phyloP scores from a whole-genome alignment of 2,113 vertebrate genomes.

The Apodemus sylvaticus region DNA sequence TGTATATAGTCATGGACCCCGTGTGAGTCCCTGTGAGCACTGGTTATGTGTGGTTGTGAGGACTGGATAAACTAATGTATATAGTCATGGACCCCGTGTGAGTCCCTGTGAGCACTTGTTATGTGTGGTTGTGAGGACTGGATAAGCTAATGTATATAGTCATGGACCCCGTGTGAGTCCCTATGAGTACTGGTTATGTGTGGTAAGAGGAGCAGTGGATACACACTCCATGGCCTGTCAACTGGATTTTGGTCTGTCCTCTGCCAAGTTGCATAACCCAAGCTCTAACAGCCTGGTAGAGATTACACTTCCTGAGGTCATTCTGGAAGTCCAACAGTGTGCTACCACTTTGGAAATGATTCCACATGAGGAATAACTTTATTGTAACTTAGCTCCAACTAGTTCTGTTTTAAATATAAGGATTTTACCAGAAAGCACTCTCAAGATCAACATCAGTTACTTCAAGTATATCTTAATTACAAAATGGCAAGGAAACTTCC shows the following conservation, averaged over 20 bases:
- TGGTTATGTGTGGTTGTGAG: neutral
- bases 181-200: neutral
- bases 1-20: neutral
- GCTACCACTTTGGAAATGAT: constrained; percentile 5
- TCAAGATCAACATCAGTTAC: neutral
- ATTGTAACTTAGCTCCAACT: neutral
- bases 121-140: neutral
- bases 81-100: neutral
- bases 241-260: neutral
- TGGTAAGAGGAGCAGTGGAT: neutral
- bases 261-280: neutral
- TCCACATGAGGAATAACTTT: neutral
- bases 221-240: neutral
- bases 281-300: neutral
- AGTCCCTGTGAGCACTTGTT: neutral
- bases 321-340: neutral
- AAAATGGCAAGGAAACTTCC: neutral
- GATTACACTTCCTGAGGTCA: neutral
- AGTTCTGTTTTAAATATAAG: neutral
- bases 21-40: neutral
- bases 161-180: neutral
- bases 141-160: neutral
- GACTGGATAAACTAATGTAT: neutral
- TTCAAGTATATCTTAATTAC: constrained; percentile 2
- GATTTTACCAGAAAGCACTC: neutral